Base-by-base conservation (phyloP, 30 jellyfish, hydroid and myxozoan genomes). In the Hydractinia symbiolongicarpus region DNA sequence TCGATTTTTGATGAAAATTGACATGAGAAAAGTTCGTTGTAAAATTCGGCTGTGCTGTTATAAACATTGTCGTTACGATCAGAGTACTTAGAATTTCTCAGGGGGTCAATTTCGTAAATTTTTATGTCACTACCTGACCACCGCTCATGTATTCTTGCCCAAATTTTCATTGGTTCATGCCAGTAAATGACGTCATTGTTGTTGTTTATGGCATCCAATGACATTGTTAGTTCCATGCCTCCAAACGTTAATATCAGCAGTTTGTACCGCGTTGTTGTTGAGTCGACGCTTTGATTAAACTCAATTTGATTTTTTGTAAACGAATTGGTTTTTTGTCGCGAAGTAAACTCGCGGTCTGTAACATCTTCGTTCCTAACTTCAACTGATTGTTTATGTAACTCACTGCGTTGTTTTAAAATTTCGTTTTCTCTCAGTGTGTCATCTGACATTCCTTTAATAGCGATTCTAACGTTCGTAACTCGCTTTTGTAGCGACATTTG, bases 201-300 rank as follows among this genome's bases (percentile, higher is more conserved):
- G 16, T 64, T 64, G 40, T 64, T 64, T 64, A 64, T n/a, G 4
- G 19, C 40, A 51, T 64, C 74, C 74, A 64, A 64, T 64, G 40
- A 13, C 52, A 64, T 64, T 64, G 74, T 64, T 64, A 64, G 74
- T 64, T 64, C 74, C 74, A 64, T 64, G 40, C 74, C 74, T 64
- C 74, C 74, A 13, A 64, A 64, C 8, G 74, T n/a, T 64, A 64
- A 64, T n/a, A 64, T 64, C 52, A 64, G 40, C 19, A 6, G 40
- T 13, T 64, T 64, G 74, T 64, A 64, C 9, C 40, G 4, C 74
- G 74, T 64, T 30, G 44, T 0, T 30, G 44, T 30, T 30, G 44
- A 30, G 44, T 30, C 1, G 2, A 30, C 1, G 44, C 44, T 2
- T 30, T 30, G 44, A 30, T 2, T 30, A 30, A 30, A 30, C 2